phyloP scores from a whole-genome alignment of 2,888 invertebrate genomes.

The Danaus chrysippus region DNA sequence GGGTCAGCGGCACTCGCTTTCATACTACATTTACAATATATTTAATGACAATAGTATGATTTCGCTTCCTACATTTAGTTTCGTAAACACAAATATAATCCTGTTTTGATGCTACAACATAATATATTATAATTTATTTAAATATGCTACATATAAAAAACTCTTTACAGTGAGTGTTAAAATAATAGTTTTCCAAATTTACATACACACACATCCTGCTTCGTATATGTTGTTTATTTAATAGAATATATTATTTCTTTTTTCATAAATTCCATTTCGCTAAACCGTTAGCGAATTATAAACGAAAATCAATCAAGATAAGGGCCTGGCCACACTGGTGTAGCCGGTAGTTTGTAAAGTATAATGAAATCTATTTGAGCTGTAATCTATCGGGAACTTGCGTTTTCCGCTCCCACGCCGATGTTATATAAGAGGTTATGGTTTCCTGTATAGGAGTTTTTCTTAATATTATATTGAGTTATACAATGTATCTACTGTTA shows the following conservation, averaged over 20 bases:
- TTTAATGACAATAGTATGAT: constrained; percentile 18
- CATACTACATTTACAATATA: constrained; percentile 11
- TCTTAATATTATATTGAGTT: constrained; percentile 25
- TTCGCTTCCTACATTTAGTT: not conserved
- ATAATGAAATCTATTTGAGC: constrained; percentile 49
- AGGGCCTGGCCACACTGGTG: constrained; percentile 32
- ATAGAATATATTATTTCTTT: not conserved
- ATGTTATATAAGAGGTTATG: constrained; percentile 24
- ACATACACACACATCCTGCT: not conserved
- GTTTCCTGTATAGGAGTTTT: constrained; percentile 25
- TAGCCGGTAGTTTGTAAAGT: constrained; percentile 47
- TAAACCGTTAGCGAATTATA: constrained; percentile 7
- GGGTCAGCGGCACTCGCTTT: constrained; percentile 24
- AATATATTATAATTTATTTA: too few species aligned
- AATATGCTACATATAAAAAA: too few species aligned
- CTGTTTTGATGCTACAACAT: too few species aligned
- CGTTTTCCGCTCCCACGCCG: constrained; percentile 25
- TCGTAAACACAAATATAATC: too few species aligned
- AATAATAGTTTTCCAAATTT: too few species aligned
- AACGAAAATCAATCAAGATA: constrained; percentile 10
- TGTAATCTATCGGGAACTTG: constrained; percentile 25
- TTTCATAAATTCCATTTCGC: not conserved
- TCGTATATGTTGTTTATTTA: not conserved
- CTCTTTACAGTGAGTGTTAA: too few species aligned
- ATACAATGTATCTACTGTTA: constrained; percentile 6